These are phyloP conservation scores for Myopa tessellatipennis DNA, from an alignment of 2,888 invertebrate genomes.

Conservation along the genomic window DNA sequence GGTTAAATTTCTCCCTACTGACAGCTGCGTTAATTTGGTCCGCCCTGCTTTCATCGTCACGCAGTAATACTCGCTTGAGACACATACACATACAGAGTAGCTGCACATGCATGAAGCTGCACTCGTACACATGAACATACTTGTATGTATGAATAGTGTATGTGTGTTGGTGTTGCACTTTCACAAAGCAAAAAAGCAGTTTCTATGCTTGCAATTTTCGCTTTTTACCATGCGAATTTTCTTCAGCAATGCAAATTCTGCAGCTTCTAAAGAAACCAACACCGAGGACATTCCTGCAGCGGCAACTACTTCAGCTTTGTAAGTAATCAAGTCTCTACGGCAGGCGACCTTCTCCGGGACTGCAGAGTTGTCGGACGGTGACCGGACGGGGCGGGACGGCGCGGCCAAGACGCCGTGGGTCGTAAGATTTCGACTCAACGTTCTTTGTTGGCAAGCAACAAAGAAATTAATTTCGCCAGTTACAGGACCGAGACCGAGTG, in stretches of 20 bases:
- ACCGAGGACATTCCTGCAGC: neutral
- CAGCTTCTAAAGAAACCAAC: neutral
- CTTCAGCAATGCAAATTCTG: neutral
- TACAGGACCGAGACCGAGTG: neutral
- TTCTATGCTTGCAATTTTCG: neutral
- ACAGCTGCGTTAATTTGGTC: neutral
- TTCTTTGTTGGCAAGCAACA: constrained; percentile 3
- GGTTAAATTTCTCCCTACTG: neutral
- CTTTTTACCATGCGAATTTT: neutral
- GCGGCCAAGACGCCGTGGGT: constrained; percentile 1
- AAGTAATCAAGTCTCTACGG: neutral
- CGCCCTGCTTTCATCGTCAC: neutral
- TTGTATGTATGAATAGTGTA: neutral
- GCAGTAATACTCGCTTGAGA: neutral
- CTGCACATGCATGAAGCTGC: no score
- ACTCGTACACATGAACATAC: neutral
- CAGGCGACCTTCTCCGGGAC: neutral
- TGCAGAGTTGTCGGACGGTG: neutral
- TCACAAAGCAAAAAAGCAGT: neutral
- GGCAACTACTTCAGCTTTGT: neutral
- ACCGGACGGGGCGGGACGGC: neutral
- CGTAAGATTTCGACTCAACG: neutral
- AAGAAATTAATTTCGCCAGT: constrained; percentile 1
- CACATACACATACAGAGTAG: neutral
- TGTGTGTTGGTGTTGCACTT: neutral